phyloP scores from a whole-genome alignment of 2,113 vertebrate genomes.

The Lamprologus tigripictilis region DNA sequence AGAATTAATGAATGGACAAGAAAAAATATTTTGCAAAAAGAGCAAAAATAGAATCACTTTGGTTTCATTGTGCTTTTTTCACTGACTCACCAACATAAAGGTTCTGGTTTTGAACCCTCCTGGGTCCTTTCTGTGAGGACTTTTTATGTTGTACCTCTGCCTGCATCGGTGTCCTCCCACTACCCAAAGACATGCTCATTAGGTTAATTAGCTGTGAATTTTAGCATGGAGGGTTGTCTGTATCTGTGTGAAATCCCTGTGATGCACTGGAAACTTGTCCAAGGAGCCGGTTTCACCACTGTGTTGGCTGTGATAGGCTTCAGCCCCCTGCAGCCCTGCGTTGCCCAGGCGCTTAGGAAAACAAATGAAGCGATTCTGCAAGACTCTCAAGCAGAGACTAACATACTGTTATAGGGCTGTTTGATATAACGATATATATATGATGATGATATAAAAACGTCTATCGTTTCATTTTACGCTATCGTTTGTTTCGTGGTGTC shows the following conservation, averaged over 20 bases:
- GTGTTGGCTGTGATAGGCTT: neutral
- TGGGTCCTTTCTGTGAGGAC: neutral
- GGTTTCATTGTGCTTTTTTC: neutral
- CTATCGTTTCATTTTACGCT: too few species aligned
- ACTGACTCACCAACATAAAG: neutral
- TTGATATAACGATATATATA: too few species aligned
- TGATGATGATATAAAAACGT: too few species aligned
- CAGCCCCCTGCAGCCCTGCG: neutral
- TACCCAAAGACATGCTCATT: neutral
- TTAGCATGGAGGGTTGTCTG: neutral
- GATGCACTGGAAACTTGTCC: neutral
- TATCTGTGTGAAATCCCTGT: neutral
- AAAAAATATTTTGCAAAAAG: neutral
- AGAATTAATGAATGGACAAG: neutral
- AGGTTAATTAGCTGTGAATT: neutral
- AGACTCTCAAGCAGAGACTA: neutral
- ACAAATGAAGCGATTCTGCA: neutral
- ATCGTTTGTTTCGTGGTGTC: accelerated
- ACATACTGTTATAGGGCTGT: neutral
- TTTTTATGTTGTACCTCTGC: neutral
- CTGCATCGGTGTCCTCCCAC: neutral
- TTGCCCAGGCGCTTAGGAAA: neutral
- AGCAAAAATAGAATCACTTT: neutral
- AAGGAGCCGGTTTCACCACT: neutral
- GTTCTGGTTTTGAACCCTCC: neutral